Base-by-base conservation (phyloP, 2,113 vertebrate species). In the Odobenus rosmarus region DNA sequence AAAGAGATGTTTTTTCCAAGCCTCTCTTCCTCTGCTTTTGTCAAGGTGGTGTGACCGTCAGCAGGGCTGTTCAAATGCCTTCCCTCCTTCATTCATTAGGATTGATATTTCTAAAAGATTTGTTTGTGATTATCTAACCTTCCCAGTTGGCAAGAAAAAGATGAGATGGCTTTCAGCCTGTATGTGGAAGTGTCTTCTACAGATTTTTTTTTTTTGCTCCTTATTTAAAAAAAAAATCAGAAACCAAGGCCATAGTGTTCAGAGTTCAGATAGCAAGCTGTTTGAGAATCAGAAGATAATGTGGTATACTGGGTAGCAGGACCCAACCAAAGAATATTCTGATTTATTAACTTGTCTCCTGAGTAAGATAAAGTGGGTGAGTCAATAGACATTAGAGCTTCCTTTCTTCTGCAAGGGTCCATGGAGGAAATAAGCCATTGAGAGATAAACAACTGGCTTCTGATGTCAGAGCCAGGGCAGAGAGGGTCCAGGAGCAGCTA, bases 341-440 rank as follows among this genome's bases (percentile, higher is more conserved):
- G 90, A 95, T 97, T 92, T 93, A 97, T 94, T 82, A 84, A 96
- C 96, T 92, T 96, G 95, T 97, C 94, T 95, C 87, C 12, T 46
- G 80, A 77, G 62, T 80, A 72, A 97, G 96, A 97, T 95, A 88
- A 96, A 98, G 62, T 19, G 33, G 87, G 76, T 19, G 69, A 90
- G 95, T 96, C 79, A 81, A 59, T 53, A 93, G 87, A 82, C 62
- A 85, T 57, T 28, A n/a, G 84, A 49, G 67, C 4, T 36, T 83
- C 49, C 87, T 90, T 95, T 71, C 90, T 59, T 88, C 90, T 81
- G 42, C 46, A 46, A 79, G 89, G 80, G 79, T 83, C 51, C 84
- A 46, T 92, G 85, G 88, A 89, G 64, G 96, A 90, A 95, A 91
- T 21, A 80, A 81, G 82, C 33, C 76, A 26, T 2, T 0, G 15